Evolutionary conservation across 2,888 invertebrate genomes (phyloP).

Genomic region (Entomobrya proxima): DNA sequence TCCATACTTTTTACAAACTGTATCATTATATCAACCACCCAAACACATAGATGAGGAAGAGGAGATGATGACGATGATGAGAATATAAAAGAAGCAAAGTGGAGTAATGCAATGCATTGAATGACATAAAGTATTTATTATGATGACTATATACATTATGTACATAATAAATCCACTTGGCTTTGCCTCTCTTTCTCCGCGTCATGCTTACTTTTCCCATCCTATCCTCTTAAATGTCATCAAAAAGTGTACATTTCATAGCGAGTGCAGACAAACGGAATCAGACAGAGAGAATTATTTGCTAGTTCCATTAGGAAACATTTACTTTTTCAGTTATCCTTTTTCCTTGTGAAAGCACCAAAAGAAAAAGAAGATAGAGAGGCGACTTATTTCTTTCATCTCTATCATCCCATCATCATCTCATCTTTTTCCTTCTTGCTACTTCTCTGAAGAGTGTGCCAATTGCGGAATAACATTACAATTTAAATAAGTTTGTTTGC

Average conservation of each 20-base stretch:
- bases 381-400: constrained; percentile 48
- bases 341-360: constrained; percentile 41
- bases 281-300: constrained; percentile 47
- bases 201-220: constrained; percentile 26
- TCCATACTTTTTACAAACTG: background rate
- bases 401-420: constrained; percentile 23
- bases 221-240: constrained; percentile 54
- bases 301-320: constrained; percentile 62
- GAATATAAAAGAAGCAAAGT: constrained; percentile 24
- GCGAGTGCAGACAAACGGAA: constrained; percentile 52
- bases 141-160: constrained; percentile 58
- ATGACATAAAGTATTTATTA: constrained; percentile 61
- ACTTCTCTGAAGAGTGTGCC: constrained; percentile 52
- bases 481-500: constrained; percentile 63
- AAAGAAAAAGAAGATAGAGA: background rate
- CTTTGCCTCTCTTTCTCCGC: constrained; percentile 4
- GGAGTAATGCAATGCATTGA: constrained; percentile 53
- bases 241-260: constrained; percentile 60
- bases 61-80: constrained; percentile 16
- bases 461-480: constrained; percentile 66
- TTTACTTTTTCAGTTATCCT: constrained; percentile 64
- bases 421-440: constrained; percentile 9
- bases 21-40: background rate
- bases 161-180: constrained; percentile 62
- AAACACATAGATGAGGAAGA: background rate